Evolutionary conservation across 2,113 vertebrate genomes (phyloP).

Genomic region (Chamaetylas fuelleborni): DNA sequence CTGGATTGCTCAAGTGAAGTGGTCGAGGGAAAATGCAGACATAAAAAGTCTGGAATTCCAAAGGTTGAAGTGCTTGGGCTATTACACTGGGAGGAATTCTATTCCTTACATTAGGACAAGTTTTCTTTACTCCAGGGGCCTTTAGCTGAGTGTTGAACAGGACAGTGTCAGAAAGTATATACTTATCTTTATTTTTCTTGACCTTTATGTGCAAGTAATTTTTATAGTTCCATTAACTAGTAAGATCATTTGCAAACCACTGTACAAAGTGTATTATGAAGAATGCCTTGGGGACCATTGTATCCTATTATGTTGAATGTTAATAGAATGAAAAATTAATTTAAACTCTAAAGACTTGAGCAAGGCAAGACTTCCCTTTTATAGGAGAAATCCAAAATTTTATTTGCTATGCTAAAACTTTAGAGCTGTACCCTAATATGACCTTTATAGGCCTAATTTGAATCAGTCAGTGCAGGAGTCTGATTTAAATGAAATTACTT

Average conservation of each 20-base stretch:
- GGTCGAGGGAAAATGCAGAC: conserved; percentile 72
- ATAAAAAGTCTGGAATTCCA: conserved; percentile 72
- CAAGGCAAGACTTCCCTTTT: conserved; percentile 35
- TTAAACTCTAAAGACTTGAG: conserved; percentile 21
- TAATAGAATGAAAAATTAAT: conserved; percentile 73
- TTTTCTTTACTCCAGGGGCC: conserved; percentile 49
- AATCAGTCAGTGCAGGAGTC: not conserved
- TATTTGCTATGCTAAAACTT: conserved; percentile 24
- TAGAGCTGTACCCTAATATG: not conserved
- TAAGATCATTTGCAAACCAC: conserved; percentile 72
- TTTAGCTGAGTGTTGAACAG: not conserved
- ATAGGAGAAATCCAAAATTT: conserved; percentile 13
- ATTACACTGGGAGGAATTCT: not conserved
- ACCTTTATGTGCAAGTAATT: conserved; percentile 76
- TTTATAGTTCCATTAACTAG: conserved; percentile 78
- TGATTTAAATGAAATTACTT: not conserved
- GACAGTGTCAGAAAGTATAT: conserved; percentile 4
- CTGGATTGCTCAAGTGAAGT: conserved; percentile 76
- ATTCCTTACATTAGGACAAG: not conserved
- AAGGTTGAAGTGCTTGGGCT: not conserved
- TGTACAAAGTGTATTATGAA: conserved; percentile 69
- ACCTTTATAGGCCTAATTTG: not conserved
- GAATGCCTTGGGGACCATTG: conserved; percentile 61
- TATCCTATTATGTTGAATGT: conserved; percentile 64
- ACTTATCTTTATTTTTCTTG: conserved; percentile 75